Evolutionary conservation across 2,113 vertebrate species (phyloP).

Genomic region (Sylvia atricapilla): DNA sequence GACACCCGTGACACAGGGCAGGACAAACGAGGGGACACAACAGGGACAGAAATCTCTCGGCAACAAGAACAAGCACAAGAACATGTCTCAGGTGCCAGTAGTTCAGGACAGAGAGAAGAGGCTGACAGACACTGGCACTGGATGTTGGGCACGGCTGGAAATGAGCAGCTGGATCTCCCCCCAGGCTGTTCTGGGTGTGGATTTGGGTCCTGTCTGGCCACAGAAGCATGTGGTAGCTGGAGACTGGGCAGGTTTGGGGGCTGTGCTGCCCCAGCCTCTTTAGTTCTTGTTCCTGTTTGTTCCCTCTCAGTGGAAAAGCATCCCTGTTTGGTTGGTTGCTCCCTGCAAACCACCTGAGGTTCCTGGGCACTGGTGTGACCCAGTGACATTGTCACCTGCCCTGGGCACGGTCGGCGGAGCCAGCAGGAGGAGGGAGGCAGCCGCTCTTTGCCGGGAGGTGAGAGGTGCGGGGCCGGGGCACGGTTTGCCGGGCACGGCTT

Average conservation of each 20-base stretch:
- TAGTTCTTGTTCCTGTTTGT: neutral
- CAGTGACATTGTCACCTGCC: neutral
- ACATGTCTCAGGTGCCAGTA: accelerated
- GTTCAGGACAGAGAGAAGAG: neutral
- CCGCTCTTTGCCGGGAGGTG: neutral
- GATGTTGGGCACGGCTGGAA: neutral
- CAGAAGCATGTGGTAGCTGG: neutral
- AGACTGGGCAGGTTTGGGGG: neutral
- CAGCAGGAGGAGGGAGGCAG: neutral
- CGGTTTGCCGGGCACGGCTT: no score
- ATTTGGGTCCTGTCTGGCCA: neutral
- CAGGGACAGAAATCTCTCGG: no score
- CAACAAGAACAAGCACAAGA: no score
- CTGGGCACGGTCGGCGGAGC: neutral
- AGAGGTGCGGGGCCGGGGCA: no score
- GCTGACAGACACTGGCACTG: neutral
- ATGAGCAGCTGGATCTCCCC: no score
- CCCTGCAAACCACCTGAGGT: neutral
- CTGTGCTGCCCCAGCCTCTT: neutral
- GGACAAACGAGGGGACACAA: no score
- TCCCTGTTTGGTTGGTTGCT: neutral
- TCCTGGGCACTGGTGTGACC: neutral
- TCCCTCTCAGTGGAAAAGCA: neutral
- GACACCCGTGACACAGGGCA: no score
- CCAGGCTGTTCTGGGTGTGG: no score